Percentiles rank a stretch among this genome's conserved stretches.
Conservation (phyloP, 1,140 invertebrate genomes). For the Zaprionus davidi region DNA sequence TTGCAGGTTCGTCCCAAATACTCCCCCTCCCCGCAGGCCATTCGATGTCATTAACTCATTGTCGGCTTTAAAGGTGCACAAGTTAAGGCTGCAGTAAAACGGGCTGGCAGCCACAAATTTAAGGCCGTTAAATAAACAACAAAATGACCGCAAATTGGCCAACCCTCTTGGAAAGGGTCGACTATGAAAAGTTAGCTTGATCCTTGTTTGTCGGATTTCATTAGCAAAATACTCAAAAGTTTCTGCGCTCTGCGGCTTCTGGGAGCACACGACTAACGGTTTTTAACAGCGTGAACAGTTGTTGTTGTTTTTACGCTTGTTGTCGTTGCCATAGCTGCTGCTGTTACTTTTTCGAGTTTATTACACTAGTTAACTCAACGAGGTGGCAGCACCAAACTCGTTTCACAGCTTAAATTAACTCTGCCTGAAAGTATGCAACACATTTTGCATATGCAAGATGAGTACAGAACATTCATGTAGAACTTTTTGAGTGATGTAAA, state of each 20-base stretch:
- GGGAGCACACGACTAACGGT: conserved; percentile 18
- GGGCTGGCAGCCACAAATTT: conserved; percentile 27
- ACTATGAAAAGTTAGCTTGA: conserved; percentile 38
- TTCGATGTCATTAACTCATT: conserved; percentile 12
- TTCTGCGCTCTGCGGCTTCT: not conserved
- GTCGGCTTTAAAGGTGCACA: not conserved
- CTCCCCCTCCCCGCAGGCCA: not conserved
- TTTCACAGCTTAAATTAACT: conserved; percentile 19
- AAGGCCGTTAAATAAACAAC: conserved; percentile 29
- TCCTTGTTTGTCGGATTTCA: conserved; percentile 24
- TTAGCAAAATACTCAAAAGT: conserved; percentile 43
- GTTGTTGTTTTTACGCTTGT: not conserved
- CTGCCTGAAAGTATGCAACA: conserved; percentile 60
- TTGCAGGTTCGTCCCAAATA: not conserved
- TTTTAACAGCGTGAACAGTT: conserved; percentile 2
- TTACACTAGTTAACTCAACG: conserved; percentile 11
- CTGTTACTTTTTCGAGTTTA: conserved; percentile 16
- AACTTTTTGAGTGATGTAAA: too few species aligned
- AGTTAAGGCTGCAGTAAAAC: conserved; percentile 28
- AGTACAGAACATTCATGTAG: not conserved
- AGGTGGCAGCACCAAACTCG: conserved; percentile 59
- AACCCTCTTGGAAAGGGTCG: not conserved
- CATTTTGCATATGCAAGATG: conserved; percentile 1
- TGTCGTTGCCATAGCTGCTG: conserved; percentile 5
- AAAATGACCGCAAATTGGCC: conserved; percentile 38